phyloP scores from a whole-genome alignment of 2,888 invertebrate genomes.

The Andrena fulva region DNA sequence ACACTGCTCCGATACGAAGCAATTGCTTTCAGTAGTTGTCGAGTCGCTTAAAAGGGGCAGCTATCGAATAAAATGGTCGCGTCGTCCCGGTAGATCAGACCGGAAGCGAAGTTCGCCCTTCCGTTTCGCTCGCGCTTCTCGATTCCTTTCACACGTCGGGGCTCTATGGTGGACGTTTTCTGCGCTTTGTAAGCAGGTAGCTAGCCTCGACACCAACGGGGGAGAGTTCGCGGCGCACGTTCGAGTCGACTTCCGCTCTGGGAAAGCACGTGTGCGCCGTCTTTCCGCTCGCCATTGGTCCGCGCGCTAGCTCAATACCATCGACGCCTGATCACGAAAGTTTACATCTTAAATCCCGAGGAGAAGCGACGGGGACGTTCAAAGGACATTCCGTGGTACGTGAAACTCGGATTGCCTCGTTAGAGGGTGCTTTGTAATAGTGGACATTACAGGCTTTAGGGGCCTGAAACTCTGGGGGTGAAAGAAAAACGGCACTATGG shows the following conservation, averaged over 20 bases:
- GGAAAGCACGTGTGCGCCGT: conserved; percentile 50
- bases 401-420: neutral
- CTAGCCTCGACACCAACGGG: conserved; percentile 29
- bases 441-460: neutral
- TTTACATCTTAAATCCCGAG: neutral
- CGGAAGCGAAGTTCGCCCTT: conserved; percentile 48
- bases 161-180: conserved; percentile 33
- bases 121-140: conserved; percentile 47
- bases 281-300: conserved; percentile 35
- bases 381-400: too few species aligned
- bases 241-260: conserved; percentile 55
- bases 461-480: neutral
- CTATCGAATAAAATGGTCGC: conserved; percentile 57
- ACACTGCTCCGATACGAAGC: neutral
- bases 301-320: neutral
- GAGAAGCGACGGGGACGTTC: neutral
- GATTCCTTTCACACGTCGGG: conserved; percentile 43
- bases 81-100: conserved; percentile 44
- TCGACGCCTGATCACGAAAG: neutral
- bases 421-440: neutral
- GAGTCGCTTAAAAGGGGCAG: conserved; percentile 11
- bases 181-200: conserved; percentile 44
- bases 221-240: conserved; percentile 55
- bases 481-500: neutral
- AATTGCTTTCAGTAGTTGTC: neutral